Conservation (phyloP, 2,797 vertebrate species). For the Alcedo quadribrachys region DNA sequence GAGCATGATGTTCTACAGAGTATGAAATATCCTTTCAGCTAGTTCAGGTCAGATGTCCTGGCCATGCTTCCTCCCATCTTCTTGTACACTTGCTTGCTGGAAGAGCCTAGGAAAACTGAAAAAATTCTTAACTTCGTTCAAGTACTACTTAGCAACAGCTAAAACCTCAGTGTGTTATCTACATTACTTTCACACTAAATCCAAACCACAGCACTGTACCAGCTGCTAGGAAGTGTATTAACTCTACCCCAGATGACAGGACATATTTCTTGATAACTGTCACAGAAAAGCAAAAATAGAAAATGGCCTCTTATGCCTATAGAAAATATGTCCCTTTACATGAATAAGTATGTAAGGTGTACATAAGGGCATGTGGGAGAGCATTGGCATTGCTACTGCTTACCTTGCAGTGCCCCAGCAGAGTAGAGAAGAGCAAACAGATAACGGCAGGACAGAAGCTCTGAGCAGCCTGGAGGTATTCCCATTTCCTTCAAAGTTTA, state of each 20-base stretch:
- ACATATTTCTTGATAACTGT: not conserved
- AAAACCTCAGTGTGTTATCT: not conserved
- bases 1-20: not conserved
- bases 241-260: not conserved
- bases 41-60: not conserved
- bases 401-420: not conserved
- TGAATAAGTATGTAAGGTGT: not conserved
- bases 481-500: not conserved
- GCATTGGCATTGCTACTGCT: not conserved
- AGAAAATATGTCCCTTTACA: not conserved
- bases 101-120: not conserved
- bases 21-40: not conserved
- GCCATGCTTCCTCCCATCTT: not conserved
- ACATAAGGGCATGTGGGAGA: not conserved
- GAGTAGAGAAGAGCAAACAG: not conserved
- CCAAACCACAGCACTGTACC: not conserved
- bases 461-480: not conserved
- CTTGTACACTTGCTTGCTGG: not conserved
- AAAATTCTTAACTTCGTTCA: not conserved
- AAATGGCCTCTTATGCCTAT: not conserved
- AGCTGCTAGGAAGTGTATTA: not conserved
- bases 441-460: not conserved
- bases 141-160: not conserved
- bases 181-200: not conserved
- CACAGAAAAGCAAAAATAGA: not conserved